phyloP scores from a whole-genome alignment of 2,113 vertebrate species.

The Lathamus discolor region DNA sequence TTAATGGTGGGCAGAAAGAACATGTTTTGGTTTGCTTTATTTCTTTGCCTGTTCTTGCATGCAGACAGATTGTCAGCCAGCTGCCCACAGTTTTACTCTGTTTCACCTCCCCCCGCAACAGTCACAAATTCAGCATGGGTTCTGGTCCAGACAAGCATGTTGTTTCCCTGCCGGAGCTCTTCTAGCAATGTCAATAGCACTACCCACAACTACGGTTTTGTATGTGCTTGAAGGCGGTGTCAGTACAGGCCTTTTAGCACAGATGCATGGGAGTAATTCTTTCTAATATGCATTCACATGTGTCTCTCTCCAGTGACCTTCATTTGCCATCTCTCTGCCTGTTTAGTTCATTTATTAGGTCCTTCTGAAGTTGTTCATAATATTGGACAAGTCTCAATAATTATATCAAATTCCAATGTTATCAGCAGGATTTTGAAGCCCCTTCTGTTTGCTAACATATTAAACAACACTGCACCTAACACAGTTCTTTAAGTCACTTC shows the following conservation, averaged over 20 bases:
- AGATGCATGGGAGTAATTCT: conserved; percentile 26
- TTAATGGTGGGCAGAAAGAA: conserved; percentile 31
- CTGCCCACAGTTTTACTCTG: background rate
- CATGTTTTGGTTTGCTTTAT: conserved; percentile 26
- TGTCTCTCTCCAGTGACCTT: conserved; percentile 29
- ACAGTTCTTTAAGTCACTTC: conserved; percentile 39
- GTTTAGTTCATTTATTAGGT: background rate
- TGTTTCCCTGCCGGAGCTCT: background rate
- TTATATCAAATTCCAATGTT: background rate
- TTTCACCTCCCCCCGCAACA: conserved; percentile 18
- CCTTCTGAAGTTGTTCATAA: background rate
- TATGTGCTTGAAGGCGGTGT: background rate
- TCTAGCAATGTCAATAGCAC: background rate
- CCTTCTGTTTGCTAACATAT: conserved; percentile 53
- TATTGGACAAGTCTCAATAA: background rate
- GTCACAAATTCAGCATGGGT: background rate
- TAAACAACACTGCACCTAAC: conserved; percentile 18
- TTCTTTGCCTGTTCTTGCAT: conserved; percentile 18
- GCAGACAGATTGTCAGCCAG: conserved; percentile 41
- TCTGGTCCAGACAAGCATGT: background rate
- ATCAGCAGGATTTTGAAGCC: conserved; percentile 4
- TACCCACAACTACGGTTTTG: background rate
- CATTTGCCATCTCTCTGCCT: conserved; percentile 17
- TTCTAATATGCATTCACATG: background rate
- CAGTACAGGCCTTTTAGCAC: conserved; percentile 13